Base-by-base conservation (phyloP, 2,888 invertebrate genomes). In the Hipparchia sbordonii region DNA sequence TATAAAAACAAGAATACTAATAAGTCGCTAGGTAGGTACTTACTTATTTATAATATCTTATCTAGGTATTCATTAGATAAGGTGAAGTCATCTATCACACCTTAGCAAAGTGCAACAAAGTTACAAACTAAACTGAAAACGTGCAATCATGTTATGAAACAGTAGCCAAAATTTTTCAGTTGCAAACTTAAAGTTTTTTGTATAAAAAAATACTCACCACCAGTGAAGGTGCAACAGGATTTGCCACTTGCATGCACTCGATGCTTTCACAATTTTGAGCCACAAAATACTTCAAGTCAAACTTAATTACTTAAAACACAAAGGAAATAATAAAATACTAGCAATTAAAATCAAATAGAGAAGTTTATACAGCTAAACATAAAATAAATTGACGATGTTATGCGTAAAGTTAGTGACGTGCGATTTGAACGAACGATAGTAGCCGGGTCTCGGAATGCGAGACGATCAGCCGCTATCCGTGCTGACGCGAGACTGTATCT, bases 141-240 rank as follows among this genome's bases (percentile, higher is more conserved):
- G 9, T 45, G 9, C 8, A 61, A 6, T n/a, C 56, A 68, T 61
- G 12, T 52, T 46, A 23, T 46, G 51, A 72, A 72, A 74, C 67
- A 62, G 57, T 60, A 68, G 69, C 65, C 54, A 1, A 39, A 4
- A 4, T 39, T 39, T 73, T 74, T 71, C 67, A 71, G 67, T 45
- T 56, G 75, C 73, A 71, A 63, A 13, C 66, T 66, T 45, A 67
- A 54, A 72, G 69, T 81, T 69, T 59, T 81, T 69, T 59, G 65
- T 51, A 13, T 45, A 13, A 84, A 87, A 39, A 87, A 84, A 85
- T 84, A 89, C 92, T 90, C 82, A 92, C 92, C 89, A 87, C 87
- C 88, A 86, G 82, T 87, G 85, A 87, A 91, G 88, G 86, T 90
- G 90, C 89, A 91, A 90, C 91, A 90, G 92, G 91, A 92, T 89